Evolutionary conservation across 2,888 invertebrate species (phyloP), one percentile per base, ranked within the genome.

Genomic region (Pristionchus arcanus): DNA sequence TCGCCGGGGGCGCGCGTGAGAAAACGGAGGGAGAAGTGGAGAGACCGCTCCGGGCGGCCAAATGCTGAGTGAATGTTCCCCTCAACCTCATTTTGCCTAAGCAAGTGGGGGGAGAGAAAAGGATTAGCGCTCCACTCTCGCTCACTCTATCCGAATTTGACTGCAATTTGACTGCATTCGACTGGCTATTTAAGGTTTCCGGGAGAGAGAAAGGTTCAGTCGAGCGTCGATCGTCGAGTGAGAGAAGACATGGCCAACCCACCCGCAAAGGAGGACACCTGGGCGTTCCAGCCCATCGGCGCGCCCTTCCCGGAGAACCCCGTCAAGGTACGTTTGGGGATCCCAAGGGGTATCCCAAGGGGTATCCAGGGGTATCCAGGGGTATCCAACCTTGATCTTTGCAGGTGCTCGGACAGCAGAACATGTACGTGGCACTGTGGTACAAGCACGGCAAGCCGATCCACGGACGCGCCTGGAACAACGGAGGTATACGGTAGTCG

Each of bases 351-450:
- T 31, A 49, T 49, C 28, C 84, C 84, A 25, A 11, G 9, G 55
- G 83, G 37, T 42, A 16, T 59, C 28, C 21, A 55, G 84, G 49
- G 49, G 37, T 42, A 16, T 59, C 28, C 21, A 55, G 84, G 49
- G 49, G 49, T 42, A 59, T 37, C 84, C 55, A 59, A 34, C 3
- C 28, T 28, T 21, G 31, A 9, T 15, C 25, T 21, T 34, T 91
- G 25, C 88, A 91, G 90, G 90, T 90, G 71, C 87, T 91, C 87
- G 91, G 91, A 21, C 90, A 92, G 88, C 91, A 92, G 90, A 92
- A 92, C 90, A 91, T 91, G 92, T 92, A 92, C 90, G 92, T 92
- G 11, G 92, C 92, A 19, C 90, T 92, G 90, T 92, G 92, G 92
- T 92, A 92, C 91, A 92, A 93, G 90, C 91, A 93, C 91, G 93